Conservation (phyloP, 2,113 vertebrate species). For the Pseudopipra pipra region DNA sequence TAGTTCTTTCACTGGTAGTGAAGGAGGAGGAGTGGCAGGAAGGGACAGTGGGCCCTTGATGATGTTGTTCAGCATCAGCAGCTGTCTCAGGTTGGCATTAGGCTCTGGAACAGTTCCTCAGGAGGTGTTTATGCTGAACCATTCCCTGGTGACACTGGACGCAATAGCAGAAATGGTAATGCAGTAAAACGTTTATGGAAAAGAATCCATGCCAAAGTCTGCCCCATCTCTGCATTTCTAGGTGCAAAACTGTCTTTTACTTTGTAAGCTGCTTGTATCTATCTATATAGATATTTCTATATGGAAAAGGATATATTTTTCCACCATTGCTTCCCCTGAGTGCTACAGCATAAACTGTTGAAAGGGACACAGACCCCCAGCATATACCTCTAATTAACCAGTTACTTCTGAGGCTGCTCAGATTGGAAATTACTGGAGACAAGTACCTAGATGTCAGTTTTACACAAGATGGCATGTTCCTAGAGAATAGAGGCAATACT, state of each 20-base stretch:
- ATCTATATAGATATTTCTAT: neutral
- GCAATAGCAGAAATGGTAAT: constrained; percentile 23
- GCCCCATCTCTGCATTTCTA: neutral
- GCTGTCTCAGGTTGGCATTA: constrained; percentile 83
- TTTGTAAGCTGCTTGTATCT: neutral
- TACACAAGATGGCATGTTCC: neutral
- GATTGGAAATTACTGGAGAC: neutral
- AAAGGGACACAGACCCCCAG: neutral
- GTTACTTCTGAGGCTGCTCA: constrained; percentile 16
- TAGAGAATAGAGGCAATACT: neutral
- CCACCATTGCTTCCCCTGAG: neutral
- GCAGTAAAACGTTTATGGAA: neutral
- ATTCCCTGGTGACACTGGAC: constrained; percentile 56
- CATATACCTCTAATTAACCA: constrained; percentile 12
- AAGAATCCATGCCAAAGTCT: constrained; percentile 9
- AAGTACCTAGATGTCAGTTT: neutral
- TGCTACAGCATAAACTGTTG: neutral
- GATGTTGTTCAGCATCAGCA: constrained; percentile 76
- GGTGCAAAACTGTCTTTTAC: neutral
- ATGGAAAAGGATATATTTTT: neutral
- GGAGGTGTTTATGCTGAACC: constrained; percentile 69
- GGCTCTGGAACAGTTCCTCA: constrained; percentile 69
- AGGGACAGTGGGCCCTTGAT: constrained; percentile 79
- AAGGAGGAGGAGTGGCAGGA: constrained; percentile 79
- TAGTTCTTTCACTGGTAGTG: constrained; percentile 76